A percentile compares a stretch with the other conserved stretches of the same genome.
Evolutionary conservation across 2,888 invertebrate genomes (phyloP).

Genomic region (Melanotus villosus): DNA sequence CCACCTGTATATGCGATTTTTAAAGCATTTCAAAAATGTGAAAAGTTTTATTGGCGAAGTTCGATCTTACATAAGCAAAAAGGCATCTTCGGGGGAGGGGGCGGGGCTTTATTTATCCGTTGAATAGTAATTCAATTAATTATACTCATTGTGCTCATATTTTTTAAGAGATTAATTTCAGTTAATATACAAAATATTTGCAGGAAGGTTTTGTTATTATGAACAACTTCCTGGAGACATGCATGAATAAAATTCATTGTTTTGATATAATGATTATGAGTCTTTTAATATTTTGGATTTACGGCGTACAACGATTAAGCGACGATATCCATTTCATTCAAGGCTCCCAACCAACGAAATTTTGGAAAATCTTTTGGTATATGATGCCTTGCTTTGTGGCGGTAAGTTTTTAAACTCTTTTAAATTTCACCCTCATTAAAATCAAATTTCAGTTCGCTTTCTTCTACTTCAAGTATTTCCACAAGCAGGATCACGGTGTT

Average conservation of each 20-base stretch:
- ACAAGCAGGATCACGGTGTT: too few species aligned
- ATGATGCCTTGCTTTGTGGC: slow-evolving; percentile 40
- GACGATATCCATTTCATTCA: slow-evolving; percentile 55
- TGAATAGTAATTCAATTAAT: too few species aligned
- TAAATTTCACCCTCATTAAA: neutral
- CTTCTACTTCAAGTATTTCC: neutral
- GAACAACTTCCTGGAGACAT: too few species aligned
- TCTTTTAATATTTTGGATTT: slow-evolving; percentile 50
- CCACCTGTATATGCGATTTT: too few species aligned
- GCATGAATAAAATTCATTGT: slow-evolving; percentile 18
- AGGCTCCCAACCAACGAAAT: slow-evolving; percentile 50
- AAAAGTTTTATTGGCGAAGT: too few species aligned
- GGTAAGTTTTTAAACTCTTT: slow-evolving; percentile 8
- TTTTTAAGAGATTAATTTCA: too few species aligned
- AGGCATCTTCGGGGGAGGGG: too few species aligned
- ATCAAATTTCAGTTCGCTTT: neutral
- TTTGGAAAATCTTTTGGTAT: slow-evolving; percentile 55
- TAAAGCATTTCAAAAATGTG: too few species aligned
- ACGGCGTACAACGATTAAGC: slow-evolving; percentile 51
- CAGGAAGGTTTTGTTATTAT: slow-evolving; percentile 16
- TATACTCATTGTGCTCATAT: too few species aligned
- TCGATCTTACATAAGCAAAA: too few species aligned
- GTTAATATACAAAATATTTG: too few species aligned
- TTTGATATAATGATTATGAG: slow-evolving; percentile 42
- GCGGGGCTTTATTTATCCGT: too few species aligned